Evolutionary conservation across 2,797 vertebrate species (phyloP).

Genomic region (Dallia pectoralis): DNA sequence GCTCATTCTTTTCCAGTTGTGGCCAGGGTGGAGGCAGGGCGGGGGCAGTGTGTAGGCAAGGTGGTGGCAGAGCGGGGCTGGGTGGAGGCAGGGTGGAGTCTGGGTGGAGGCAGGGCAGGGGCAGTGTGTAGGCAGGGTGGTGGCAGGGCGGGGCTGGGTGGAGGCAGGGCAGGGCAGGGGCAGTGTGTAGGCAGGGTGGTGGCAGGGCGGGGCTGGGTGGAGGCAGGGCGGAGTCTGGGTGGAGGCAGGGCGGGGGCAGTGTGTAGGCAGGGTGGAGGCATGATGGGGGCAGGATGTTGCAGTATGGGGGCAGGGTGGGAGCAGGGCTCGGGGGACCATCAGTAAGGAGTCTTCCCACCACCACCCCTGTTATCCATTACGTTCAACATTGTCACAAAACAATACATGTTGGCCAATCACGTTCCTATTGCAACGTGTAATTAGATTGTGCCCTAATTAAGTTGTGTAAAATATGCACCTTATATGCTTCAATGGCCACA

Average conservation of each 20-base stretch:
- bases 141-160: too few species aligned
- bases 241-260: too few species aligned
- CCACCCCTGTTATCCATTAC: conserved; percentile 33
- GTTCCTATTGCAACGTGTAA: background rate
- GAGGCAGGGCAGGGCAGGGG: too few species aligned
- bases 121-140: background rate
- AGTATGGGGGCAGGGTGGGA: background rate
- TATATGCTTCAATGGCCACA: conserved; percentile 10
- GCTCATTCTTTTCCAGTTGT: conserved; percentile 61
- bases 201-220: background rate
- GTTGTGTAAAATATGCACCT: background rate
- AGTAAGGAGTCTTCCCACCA: background rate
- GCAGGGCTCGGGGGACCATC: conserved; percentile 19
- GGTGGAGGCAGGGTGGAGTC: too few species aligned
- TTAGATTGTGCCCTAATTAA: background rate
- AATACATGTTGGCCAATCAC: background rate
- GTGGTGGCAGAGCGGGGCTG: too few species aligned
- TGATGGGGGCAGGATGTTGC: too few species aligned
- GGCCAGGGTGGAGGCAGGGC: too few species aligned
- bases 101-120: too few species aligned
- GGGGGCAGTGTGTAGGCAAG: too few species aligned
- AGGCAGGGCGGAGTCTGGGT: too few species aligned
- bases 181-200: background rate
- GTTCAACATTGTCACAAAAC: conserved; percentile 23
- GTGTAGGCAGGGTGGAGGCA: too few species aligned